Evolutionary conservation across 2,113 vertebrate genomes (phyloP), one percentile per base, ranked within the genome.

Genomic region (Chloroceryle aenea): DNA sequence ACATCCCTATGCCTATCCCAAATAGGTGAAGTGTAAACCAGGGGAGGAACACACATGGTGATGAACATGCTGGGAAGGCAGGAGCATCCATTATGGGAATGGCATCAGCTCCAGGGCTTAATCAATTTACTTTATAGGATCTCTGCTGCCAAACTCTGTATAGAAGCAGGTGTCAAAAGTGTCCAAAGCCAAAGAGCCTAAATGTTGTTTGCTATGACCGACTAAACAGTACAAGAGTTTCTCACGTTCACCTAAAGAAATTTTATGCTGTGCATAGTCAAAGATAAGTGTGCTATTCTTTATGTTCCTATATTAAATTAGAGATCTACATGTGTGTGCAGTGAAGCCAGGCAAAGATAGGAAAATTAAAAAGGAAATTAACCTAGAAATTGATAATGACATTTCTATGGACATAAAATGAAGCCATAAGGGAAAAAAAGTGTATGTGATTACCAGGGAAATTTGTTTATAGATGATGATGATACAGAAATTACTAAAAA

Each of bases 341-440:
- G 36, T 12, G 36, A 50, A 67, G 50, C 32, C 64, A 95, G 68
- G 50, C 67, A 94, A 88, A 80, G 43, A 78, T 38, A 78, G 73
- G 56, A 93, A 96, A 86, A 97, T 86, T 71, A 92, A 84, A 84
- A 92, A 74, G 38, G 52, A 95, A 90, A 95, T 91, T 96, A 93
- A 93, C 84, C 50, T 25, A 86, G 68, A 86, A 90, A 81, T 78
- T 86, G 61, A 67, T 84, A 71, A 80, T 56, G 61, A 84, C 48
- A 85, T 58, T 93, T 94, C 79, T 61, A 80, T 53, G 64, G 75
- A 88, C 52, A 61, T 64, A 82, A 90, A 90, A 93, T 72, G 36
- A 94, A 56, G 43, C 76, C 93, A 80, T 14, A 27, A 89, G 76
- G 47, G 43, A 86, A 93, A 90, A 74, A 86, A 77, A 93, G 52